Evolutionary conservation across 2,888 invertebrate genomes (phyloP).

Genomic region (Schrankia costaestrigalis): DNA sequence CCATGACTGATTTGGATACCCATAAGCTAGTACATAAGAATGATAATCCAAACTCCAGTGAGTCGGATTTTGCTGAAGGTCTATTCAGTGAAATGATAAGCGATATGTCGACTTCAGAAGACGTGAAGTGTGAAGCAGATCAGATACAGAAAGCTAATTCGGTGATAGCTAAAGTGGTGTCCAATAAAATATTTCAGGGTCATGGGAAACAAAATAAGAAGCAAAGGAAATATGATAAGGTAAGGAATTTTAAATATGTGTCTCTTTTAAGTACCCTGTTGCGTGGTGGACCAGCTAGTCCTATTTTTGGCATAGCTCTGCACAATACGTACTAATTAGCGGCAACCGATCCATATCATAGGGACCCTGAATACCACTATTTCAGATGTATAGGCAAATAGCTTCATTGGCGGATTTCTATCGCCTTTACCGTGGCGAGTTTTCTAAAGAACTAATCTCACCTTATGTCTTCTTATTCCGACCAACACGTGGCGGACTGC

Average conservation of each 20-base stretch:
- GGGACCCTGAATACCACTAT: too few relatives aligned
- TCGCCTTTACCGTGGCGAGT: too few relatives aligned
- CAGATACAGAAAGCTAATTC: slow-evolving; percentile 45
- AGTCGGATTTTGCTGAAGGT: slow-evolving; percentile 35
- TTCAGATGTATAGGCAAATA: too few relatives aligned
- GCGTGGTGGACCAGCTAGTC: too few relatives aligned
- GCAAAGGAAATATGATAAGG: slow-evolving; percentile 52
- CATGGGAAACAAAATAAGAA: slow-evolving; percentile 37
- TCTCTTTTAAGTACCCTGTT: not conserved
- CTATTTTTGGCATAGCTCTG: too few relatives aligned
- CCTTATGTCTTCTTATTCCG: too few relatives aligned
- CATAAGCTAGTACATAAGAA: slow-evolving; percentile 38
- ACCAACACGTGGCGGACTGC: too few relatives aligned
- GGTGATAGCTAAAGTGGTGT: slow-evolving; percentile 62
- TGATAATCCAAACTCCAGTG: slow-evolving; percentile 11
- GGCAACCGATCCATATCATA: too few relatives aligned
- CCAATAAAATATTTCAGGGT: slow-evolving; percentile 53
- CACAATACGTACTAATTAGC: too few relatives aligned
- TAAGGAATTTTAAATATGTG: slow-evolving; percentile 17
- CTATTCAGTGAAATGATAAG: slow-evolving; percentile 33
- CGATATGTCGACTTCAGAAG: slow-evolving; percentile 27
- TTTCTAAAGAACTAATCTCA: too few relatives aligned
- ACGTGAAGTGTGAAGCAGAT: slow-evolving; percentile 11
- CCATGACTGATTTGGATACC: slow-evolving; percentile 30
- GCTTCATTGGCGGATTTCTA: too few relatives aligned